A percentile compares a stretch with the other conserved stretches of the same genome.
phyloP scores from a whole-genome alignment of 2,888 invertebrate species.

The Carcina quercana region DNA sequence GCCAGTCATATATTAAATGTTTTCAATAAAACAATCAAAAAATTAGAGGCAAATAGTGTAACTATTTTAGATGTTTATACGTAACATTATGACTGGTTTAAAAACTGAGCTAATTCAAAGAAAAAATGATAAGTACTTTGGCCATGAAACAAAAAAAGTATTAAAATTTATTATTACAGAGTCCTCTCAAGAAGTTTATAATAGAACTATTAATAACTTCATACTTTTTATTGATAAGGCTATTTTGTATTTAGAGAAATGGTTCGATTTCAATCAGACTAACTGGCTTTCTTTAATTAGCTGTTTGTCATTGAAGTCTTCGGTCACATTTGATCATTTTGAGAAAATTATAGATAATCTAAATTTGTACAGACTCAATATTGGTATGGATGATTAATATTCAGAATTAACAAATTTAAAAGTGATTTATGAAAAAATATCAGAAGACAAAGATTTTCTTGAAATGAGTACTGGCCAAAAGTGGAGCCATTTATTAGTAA shows the following conservation, averaged over 20 bases:
- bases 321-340: not conserved
- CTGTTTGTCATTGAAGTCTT: not conserved
- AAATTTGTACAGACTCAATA: not conserved
- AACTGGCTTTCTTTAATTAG: not conserved
- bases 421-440: constrained; percentile 5
- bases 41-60: too few relatives aligned
- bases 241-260: not conserved
- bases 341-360: not conserved
- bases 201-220: too few relatives aligned
- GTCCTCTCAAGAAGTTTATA: too few relatives aligned
- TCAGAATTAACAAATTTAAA: constrained; percentile 6
- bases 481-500: constrained; percentile 14
- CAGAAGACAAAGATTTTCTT: constrained; percentile 12
- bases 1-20: too few relatives aligned
- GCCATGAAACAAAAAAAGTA: too few relatives aligned
- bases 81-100: too few relatives aligned
- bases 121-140: too few relatives aligned
- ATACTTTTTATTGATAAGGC: too few relatives aligned
- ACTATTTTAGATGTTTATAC: too few relatives aligned
- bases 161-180: too few relatives aligned
- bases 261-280: not conserved
- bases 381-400: constrained; percentile 7
- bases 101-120: too few relatives aligned
- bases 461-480: constrained; percentile 16
- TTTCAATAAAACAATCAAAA: too few relatives aligned